These are phyloP conservation scores for Sebastes wilsoni DNA, from an alignment of 2,797 vertebrate genomes.

Conservation along the genomic window DNA sequence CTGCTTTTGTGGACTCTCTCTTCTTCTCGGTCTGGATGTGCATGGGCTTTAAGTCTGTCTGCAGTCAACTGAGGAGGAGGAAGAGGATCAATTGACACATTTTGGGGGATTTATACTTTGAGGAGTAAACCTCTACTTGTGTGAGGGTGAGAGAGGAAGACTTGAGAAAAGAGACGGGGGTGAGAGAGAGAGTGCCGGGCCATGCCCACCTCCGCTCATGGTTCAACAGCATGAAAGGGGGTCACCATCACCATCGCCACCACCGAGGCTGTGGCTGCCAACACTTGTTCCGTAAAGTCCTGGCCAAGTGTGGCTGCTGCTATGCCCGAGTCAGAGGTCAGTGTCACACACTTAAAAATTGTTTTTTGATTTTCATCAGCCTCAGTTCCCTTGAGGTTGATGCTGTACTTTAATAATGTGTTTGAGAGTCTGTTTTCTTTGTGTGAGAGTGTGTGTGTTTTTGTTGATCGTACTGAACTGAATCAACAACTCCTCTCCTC, in stretches of 20 bases:
- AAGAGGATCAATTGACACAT: slow-evolving; percentile 44
- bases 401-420: not conserved
- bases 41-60: slow-evolving; percentile 55
- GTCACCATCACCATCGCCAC: slow-evolving; percentile 80
- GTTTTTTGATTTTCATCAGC: not conserved
- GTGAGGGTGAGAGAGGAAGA: slow-evolving; percentile 23
- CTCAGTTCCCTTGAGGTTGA: not conserved
- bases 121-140: slow-evolving; percentile 47
- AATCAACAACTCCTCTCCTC: not conserved
- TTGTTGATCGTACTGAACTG: not conserved
- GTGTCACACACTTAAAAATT: slow-evolving; percentile 64
- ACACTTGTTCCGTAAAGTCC: slow-evolving; percentile 94
- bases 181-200: slow-evolving; percentile 60
- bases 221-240: slow-evolving; percentile 89
- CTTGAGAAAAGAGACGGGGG: not conserved
- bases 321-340: slow-evolving; percentile 93
- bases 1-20: slow-evolving; percentile 54
- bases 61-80: slow-evolving; percentile 46
- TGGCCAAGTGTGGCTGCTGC: slow-evolving; percentile 94
- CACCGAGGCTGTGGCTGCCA: slow-evolving; percentile 92
- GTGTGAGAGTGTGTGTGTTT: not conserved
- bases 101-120: slow-evolving; percentile 68
- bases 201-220: slow-evolving; percentile 83
- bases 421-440: not conserved
- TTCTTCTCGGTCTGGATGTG: slow-evolving; percentile 47